Conservation (phyloP, 1,140 invertebrate genomes). For the Centruroides sculpturatus region DNA sequence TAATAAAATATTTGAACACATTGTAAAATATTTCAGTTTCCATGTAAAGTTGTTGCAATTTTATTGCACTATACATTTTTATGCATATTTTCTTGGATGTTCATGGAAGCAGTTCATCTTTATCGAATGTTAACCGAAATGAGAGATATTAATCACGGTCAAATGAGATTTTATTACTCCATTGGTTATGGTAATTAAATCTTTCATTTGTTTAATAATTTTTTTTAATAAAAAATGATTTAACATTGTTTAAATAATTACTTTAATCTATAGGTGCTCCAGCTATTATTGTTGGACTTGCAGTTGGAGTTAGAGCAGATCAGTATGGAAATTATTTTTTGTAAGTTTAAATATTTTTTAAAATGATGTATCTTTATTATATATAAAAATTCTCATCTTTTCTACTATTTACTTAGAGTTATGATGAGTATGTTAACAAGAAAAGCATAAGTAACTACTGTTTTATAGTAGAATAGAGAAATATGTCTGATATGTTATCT, state of each 20-base stretch:
- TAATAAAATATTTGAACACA: neutral
- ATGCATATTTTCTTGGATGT: constrained; percentile 73
- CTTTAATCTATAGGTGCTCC: constrained; percentile 44
- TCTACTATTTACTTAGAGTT: too few relatives aligned
- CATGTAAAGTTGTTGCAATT: constrained; percentile 81
- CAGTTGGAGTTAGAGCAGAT: constrained; percentile 83
- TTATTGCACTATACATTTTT: constrained; percentile 85
- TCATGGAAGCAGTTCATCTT: constrained; percentile 80
- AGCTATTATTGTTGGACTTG: constrained; percentile 74
- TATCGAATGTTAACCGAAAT: constrained; percentile 91
- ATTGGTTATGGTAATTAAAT: constrained; percentile 60
- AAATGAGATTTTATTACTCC: constrained; percentile 87
- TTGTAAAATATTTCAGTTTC: constrained; percentile 39
- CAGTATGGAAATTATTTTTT: constrained; percentile 88
- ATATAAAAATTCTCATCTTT: too few relatives aligned
- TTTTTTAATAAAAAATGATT: constrained; percentile 25
- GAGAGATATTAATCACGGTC: constrained; percentile 88
- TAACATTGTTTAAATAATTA: too few relatives aligned
- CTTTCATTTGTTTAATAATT: too few relatives aligned
- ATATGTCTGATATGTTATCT: too few relatives aligned
- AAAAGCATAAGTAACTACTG: too few relatives aligned
- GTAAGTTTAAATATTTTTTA: constrained; percentile 46
- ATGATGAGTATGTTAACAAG: too few relatives aligned
- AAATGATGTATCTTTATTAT: too few relatives aligned
- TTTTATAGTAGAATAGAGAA: too few relatives aligned